phyloP scores from a whole-genome alignment of 2,797 vertebrate species.

The Silurus aristotelis region DNA sequence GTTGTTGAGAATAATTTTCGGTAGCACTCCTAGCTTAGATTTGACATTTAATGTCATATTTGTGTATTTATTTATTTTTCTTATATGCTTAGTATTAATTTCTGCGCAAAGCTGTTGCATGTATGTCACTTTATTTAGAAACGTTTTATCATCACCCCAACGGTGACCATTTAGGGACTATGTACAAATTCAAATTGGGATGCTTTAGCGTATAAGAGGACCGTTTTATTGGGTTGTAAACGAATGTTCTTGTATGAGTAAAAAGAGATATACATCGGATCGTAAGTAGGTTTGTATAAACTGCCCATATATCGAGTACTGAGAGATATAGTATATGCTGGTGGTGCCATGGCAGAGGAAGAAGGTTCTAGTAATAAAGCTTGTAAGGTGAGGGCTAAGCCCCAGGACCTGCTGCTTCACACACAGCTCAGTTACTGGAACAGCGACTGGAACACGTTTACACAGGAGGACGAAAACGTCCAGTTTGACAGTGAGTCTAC shows the following conservation, averaged over 20 bases:
- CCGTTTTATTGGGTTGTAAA: background rate
- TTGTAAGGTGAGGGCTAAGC: constrained; percentile 8
- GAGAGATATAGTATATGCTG: background rate
- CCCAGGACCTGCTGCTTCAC: background rate
- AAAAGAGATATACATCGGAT: background rate
- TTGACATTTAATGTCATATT: background rate
- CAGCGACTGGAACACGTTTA: constrained; percentile 20
- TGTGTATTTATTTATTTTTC: too few species aligned
- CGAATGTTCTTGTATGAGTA: background rate
- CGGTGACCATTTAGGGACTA: constrained; percentile 5
- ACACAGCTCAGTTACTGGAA: constrained; percentile 26
- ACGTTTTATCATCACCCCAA: constrained; percentile 44
- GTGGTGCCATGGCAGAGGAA: constrained; percentile 44
- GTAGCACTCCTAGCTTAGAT: background rate
- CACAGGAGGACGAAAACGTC: constrained; percentile 69
- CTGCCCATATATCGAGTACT: too few species aligned
- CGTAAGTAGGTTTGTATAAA: background rate
- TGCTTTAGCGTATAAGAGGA: background rate
- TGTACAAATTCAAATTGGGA: constrained; percentile 28
- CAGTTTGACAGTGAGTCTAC: constrained; percentile 78
- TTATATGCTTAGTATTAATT: too few species aligned
- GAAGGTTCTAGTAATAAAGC: constrained; percentile 63
- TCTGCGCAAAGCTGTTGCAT: background rate
- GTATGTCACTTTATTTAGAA: constrained; percentile 39
- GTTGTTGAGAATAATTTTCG: background rate